A percentile compares a stretch with the other conserved stretches of the same genome.
phyloP scores from a whole-genome alignment of 2,888 invertebrate species.

The Amphiduros pacificus region DNA sequence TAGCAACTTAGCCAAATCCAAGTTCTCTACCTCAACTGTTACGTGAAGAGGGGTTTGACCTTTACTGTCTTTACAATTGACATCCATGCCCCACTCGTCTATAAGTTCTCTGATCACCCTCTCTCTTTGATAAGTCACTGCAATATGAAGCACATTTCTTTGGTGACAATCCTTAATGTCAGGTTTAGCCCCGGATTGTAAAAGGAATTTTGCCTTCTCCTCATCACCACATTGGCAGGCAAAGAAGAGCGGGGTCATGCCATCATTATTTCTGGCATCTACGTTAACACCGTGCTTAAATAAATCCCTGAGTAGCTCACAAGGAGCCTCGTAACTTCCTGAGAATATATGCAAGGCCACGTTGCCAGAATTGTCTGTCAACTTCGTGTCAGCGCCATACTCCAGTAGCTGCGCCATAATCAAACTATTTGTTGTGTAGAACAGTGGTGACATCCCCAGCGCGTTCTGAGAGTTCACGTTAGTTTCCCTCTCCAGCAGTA shows the following conservation, averaged over 20 bases:
- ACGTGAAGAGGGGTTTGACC: neutral
- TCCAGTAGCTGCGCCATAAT: neutral
- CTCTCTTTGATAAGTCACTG: neutral
- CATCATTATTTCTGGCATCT: neutral
- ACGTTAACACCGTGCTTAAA: conserved; percentile 2
- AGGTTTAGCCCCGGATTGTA: conserved; percentile 1
- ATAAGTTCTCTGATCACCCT: neutral
- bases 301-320: neutral
- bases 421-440: neutral
- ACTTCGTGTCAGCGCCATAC: neutral
- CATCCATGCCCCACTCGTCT: neutral
- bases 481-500: neutral
- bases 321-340: neutral
- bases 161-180: conserved; percentile 4
- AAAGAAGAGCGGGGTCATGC: neutral
- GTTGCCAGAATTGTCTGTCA: neutral
- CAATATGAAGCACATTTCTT: neutral
- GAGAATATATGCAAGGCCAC: neutral
- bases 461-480: neutral
- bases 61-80: neutral
- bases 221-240: conserved; percentile 12
- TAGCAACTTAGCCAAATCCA: neutral
- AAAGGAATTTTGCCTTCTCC: conserved; percentile 1
- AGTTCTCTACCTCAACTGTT: neutral
- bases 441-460: neutral